Base-by-base conservation (phyloP, 2,113 vertebrate species). In the Tenrec ecaudatus region DNA sequence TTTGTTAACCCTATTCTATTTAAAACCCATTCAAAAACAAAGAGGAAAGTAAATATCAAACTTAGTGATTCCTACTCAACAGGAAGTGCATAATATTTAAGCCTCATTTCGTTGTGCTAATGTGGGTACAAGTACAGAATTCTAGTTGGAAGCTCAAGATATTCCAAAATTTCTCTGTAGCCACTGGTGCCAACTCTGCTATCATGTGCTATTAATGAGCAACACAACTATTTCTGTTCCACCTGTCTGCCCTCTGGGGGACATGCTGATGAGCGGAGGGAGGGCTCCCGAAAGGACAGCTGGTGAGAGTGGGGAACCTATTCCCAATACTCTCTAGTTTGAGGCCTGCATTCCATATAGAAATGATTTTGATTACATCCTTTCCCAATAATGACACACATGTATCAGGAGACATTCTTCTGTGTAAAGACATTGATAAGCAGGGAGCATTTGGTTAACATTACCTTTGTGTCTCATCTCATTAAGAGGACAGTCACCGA, bases 161-260 rank as follows among this genome's bases (percentile, higher is more conserved):
- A 92, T 85, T 57, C 81, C 86, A 66, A 81, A 87, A 92, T 85
- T 16, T 88, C 81, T 87, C 33, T 77, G 76, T 81, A 76, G 84
- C 36, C 43, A 90, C 80, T 40, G 2, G n/a, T 79, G 22, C 64
- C 31, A 58, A 73, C 6, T 25, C 60, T 88, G 27, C n/a, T 0
- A 82, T 86, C 23, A 82, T 19, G 22, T 33, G 11, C 11, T 86
- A 53, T 71, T 91, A 68, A 80, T 15, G 29, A 83, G 29, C 40
- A 77, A 23, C 47, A 60, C 57, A 68, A 86, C 27, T 43, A 36
- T n/a, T 90, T 80, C n/a, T 3, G 25, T 88, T 93, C 95, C 92
- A 90, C 90, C 91, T 94, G 96, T 33, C 94, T 94, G 93, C 90
- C 96, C 96, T 97, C 96, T 93, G 90, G 76, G 93, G 94, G 96